phyloP scores from a whole-genome alignment of 2,113 vertebrate genomes.

The Thinocorus orbignyianus region DNA sequence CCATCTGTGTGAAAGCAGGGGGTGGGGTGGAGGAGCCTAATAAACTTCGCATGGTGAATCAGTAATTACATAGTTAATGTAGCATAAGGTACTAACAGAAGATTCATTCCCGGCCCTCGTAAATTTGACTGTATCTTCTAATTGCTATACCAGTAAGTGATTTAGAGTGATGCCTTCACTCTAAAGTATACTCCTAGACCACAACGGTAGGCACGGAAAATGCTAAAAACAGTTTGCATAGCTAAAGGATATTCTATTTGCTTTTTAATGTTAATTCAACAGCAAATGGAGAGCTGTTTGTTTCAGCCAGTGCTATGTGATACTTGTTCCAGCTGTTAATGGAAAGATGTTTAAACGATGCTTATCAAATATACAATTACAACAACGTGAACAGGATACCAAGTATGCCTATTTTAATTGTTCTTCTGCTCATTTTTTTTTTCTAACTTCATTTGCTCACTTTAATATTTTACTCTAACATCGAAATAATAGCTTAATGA shows the following conservation, averaged over 20 bases:
- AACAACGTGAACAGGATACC: background rate
- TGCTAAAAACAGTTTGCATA: background rate
- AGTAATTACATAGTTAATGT: constrained; percentile 63
- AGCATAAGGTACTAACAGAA: constrained; percentile 49
- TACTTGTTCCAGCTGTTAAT: background rate
- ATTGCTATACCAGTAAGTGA: constrained; percentile 50
- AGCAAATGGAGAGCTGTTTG: background rate
- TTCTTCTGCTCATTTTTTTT: background rate
- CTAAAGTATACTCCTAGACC: constrained; percentile 9
- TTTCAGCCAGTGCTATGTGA: background rate
- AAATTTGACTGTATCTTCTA: constrained; percentile 57
- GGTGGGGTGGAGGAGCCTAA: background rate
- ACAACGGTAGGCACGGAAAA: background rate
- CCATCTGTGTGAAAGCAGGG: constrained; percentile 25
- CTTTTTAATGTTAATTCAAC: background rate
- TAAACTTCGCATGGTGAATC: constrained; percentile 56
- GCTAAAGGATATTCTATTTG: background rate
- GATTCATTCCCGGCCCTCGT: constrained; percentile 51
- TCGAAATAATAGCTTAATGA: background rate
- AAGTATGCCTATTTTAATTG: background rate
- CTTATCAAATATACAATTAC: background rate
- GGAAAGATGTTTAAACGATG: constrained; percentile 26
- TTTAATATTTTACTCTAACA: background rate
- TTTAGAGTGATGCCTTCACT: constrained; percentile 45
- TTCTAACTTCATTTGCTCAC: background rate